A percentile compares a stretch with the other conserved stretches of the same genome.
phyloP scores from a whole-genome alignment of 2,888 invertebrate genomes.

The Falcaria lacertinaria region DNA sequence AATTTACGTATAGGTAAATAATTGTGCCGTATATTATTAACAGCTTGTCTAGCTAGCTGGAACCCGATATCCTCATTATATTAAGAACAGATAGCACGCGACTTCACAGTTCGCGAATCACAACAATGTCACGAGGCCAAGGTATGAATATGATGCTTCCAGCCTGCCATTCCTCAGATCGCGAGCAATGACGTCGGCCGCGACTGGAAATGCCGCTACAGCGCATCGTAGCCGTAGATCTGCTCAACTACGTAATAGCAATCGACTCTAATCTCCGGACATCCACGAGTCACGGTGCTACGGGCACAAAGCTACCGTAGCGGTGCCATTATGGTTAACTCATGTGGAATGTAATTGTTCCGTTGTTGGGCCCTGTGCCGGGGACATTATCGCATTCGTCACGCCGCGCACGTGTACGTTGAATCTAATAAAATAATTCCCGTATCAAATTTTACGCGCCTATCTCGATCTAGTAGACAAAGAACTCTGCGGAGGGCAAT shows the following conservation, averaged over 20 bases:
- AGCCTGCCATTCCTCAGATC: slow-evolving; percentile 4
- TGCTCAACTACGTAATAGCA: slow-evolving; percentile 40
- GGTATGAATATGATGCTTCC: neutral
- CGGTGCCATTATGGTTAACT: slow-evolving; percentile 67
- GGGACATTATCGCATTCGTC: slow-evolving; percentile 76
- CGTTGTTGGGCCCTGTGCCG: slow-evolving; percentile 49
- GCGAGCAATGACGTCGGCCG: slow-evolving; percentile 20
- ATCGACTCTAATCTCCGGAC: slow-evolving; percentile 48
- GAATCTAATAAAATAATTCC: slow-evolving; percentile 78
- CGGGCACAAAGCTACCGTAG: slow-evolving; percentile 64
- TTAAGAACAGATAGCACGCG: neutral
- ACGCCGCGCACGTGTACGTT: slow-evolving; percentile 75
- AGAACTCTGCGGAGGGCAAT: slow-evolving; percentile 55
- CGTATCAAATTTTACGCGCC: slow-evolving; percentile 77
- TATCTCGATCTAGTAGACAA: slow-evolving; percentile 77
- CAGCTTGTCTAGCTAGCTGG: no score
- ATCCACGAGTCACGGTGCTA: slow-evolving; percentile 51
- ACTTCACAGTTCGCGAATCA: slow-evolving; percentile 11
- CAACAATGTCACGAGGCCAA: slow-evolving; percentile 5
- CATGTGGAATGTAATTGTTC: slow-evolving; percentile 76
- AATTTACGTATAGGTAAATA: no score
- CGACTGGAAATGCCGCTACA: slow-evolving; percentile 6
- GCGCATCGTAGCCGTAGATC: slow-evolving; percentile 19
- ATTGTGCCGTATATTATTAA: no score
- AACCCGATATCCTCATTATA: no score